Evolutionary conservation across 2,113 vertebrate genomes (phyloP), one percentile per base, ranked within the genome.

Genomic region (Halichoeres trimaculatus): DNA sequence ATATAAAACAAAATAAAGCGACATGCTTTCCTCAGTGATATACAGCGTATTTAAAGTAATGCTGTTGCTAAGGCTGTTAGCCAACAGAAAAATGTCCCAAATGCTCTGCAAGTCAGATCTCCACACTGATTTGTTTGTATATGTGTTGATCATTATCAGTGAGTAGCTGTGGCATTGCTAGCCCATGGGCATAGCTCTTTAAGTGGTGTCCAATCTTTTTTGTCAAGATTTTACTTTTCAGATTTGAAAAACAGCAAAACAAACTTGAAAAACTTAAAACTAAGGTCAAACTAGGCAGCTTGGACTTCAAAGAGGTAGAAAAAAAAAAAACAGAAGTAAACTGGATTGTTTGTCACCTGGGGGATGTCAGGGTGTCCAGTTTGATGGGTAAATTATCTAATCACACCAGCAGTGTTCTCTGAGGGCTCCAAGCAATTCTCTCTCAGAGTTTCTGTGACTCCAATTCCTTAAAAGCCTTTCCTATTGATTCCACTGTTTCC

Each of bases 321-420:
- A 16, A 30, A 19, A 11, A 45, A 8, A 58, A 70, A 40, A 55
- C 36, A 17, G n/a, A 19, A 20, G 23, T 38, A 30, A 63, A 10
- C 55, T 23, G 73, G 77, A 77, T 69, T 80, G 78, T 80, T 76
- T 84, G 83, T 76, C 86, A 83, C 84, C 85, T 83, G 41, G 54
- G 90, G 84, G 85, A 86, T 76, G 84, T 85, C 51, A 64, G 14
- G 78, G 81, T 90, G 84, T 89, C 85, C 68, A 69, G 64, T 83
- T 91, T 92, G 93, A 93, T 89, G 92, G 74, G 73, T 91, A 90
- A 93, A 94, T 93, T 53, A 89, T 89, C 78, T 91, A 92, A 92
- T 93, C 70, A 64, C 78, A 78, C 19, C 87, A 60, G 61, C 79
- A 67, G 74, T 84, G 71, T 81, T 87, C 86, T 74, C 48, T 76